Percentiles rank a stretch among this genome's conserved stretches.
These are phyloP conservation scores for Plagodis pulveraria DNA, from an alignment of 2,888 invertebrate species.

Conservation along the genomic window DNA sequence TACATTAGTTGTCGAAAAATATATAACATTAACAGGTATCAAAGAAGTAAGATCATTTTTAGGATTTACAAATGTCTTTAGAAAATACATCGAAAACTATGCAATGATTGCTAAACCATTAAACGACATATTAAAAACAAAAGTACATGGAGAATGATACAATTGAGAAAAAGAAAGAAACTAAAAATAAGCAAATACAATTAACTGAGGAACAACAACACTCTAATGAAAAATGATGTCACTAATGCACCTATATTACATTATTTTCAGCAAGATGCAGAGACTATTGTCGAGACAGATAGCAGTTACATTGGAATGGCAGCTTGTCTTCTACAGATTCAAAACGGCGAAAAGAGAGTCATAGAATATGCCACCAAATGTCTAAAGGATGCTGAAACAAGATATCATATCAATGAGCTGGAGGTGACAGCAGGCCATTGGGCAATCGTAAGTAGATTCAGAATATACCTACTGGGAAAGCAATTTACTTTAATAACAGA, in stretches of 20 bases:
- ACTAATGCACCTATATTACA: conserved; percentile 16
- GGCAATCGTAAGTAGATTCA: conserved; percentile 19
- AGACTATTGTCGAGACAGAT: conserved; percentile 24
- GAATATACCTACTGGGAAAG: conserved; percentile 24
- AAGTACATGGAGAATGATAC: conserved; percentile 15
- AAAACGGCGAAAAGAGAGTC: conserved; percentile 18
- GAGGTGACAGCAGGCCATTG: conserved; percentile 24
- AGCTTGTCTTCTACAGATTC: conserved; percentile 13
- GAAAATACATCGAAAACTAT: conserved; percentile 29
- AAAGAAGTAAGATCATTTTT: conserved; percentile 26
- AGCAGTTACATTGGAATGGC: conserved; percentile 19
- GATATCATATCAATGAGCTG: conserved; percentile 29
- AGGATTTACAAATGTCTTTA: conserved; percentile 24
- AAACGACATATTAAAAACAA: conserved; percentile 12
- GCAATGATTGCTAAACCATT: conserved; percentile 24
- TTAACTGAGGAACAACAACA: conserved; percentile 3
- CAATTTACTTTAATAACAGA: conserved; percentile 20
- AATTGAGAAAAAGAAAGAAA: conserved; percentile 6
- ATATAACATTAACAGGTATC: neutral
- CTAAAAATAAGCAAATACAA: conserved; percentile 4
- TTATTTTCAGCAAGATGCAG: conserved; percentile 25
- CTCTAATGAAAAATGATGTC: neutral
- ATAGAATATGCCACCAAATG: conserved; percentile 27
- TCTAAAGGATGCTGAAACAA: conserved; percentile 27
- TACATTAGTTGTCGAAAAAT: neutral